phyloP scores from a whole-genome alignment of 2,888 invertebrate species.

The Agrilus cyanescens region DNA sequence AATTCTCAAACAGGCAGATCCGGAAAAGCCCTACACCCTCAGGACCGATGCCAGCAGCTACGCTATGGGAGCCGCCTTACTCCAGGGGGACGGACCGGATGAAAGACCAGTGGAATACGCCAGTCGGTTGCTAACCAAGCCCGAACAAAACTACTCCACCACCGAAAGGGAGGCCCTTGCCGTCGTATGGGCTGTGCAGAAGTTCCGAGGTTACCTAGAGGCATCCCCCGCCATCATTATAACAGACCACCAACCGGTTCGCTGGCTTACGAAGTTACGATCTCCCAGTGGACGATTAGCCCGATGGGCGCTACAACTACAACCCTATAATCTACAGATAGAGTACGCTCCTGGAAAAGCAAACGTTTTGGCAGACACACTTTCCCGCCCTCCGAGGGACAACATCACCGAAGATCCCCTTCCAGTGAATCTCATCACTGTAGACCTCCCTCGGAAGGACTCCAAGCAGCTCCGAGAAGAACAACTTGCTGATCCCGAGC shows the following conservation, averaged over 20 bases:
- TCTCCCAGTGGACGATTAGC: constrained; percentile 8
- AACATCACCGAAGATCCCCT: too few species aligned
- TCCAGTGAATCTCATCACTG: constrained; percentile 17
- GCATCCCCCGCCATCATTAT: constrained; percentile 16
- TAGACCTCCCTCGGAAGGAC: constrained; percentile 17
- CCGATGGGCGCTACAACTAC: constrained; percentile 6
- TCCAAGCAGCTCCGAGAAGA: not conserved
- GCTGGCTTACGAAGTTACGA: too few species aligned
- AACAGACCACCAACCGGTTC: too few species aligned
- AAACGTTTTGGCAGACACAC: not conserved
- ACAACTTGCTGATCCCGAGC: not conserved
- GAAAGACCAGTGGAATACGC: constrained; percentile 20
- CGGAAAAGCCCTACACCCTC: constrained; percentile 14
- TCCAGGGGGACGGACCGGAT: constrained; percentile 14
- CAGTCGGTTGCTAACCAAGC: constrained; percentile 16
- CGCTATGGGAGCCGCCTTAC: constrained; percentile 16
- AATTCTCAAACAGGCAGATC: constrained; percentile 16
- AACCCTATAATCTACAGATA: constrained; percentile 4
- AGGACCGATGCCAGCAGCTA: constrained; percentile 20
- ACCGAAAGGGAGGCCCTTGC: constrained; percentile 20
- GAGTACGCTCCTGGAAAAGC: constrained; percentile 2
- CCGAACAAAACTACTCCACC: constrained; percentile 19
- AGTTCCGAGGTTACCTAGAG: constrained; percentile 32
- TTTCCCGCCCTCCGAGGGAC: not conserved
- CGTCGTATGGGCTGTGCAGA: constrained; percentile 24